Evolutionary conservation across 2,888 invertebrate genomes (phyloP).

Genomic region (Lordiphosa fenestrarum): DNA sequence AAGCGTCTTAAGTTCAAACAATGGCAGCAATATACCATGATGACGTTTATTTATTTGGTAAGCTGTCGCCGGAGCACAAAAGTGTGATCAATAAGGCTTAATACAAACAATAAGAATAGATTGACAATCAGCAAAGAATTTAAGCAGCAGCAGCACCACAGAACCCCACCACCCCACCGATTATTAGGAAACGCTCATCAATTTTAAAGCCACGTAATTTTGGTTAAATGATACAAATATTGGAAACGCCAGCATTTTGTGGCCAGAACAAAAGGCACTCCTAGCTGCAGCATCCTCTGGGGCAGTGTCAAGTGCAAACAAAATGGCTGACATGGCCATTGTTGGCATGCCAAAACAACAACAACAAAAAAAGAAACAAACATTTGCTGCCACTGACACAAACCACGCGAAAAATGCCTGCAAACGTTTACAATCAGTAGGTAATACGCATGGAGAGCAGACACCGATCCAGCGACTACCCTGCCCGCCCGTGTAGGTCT

Average conservation of each 20-base stretch:
- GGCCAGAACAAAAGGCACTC: conserved; percentile 17
- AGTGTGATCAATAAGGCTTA: conserved; percentile 1
- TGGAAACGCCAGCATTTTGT: conserved; percentile 23
- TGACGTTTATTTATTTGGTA: conserved; percentile 20
- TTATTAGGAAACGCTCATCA: neutral
- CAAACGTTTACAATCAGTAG: conserved; percentile 40
- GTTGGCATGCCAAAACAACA: conserved; percentile 25
- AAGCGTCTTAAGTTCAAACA: conserved; percentile 18
- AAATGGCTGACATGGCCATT: conserved; percentile 51
- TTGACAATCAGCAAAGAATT: too few species aligned
- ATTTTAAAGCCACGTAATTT: conserved; percentile 14
- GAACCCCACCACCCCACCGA: too few species aligned
- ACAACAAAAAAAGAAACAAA: neutral
- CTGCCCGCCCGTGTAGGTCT: too few species aligned
- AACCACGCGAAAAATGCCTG: conserved; percentile 42
- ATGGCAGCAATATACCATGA: conserved; percentile 25
- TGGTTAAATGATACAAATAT: conserved; percentile 34
- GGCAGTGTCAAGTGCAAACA: conserved; percentile 62
- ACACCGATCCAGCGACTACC: too few species aligned
- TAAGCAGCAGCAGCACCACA: too few species aligned
- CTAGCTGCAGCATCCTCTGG: conserved; percentile 10
- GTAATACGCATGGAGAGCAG: neutral
- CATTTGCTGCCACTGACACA: conserved; percentile 49
- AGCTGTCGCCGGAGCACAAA: conserved; percentile 1
- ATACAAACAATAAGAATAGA: neutral